Evolutionary conservation across 2,888 invertebrate species (phyloP).

Genomic region (Ornithoptera priamus): DNA sequence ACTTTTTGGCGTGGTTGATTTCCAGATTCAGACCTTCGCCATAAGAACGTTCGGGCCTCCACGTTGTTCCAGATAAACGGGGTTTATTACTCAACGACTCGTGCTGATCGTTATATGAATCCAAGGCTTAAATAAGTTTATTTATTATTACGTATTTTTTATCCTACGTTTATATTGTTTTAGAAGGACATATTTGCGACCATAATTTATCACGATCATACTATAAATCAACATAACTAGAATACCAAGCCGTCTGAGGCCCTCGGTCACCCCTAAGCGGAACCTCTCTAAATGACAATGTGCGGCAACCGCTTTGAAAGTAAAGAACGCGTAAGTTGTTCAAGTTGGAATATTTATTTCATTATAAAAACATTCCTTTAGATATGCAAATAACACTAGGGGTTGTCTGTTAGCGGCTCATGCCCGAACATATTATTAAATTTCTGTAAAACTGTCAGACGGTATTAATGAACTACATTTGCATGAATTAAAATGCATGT

Average conservation of each 20-base stretch:
- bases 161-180: too few relatives aligned
- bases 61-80: too few relatives aligned
- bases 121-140: too few relatives aligned
- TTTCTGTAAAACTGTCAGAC: slow-evolving; percentile 19
- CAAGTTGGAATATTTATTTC: neutral
- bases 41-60: too few relatives aligned
- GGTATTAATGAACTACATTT: slow-evolving; percentile 16
- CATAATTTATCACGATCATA: too few relatives aligned
- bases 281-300: neutral
- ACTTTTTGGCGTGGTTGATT: too few relatives aligned
- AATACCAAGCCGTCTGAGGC: neutral
- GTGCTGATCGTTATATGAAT: too few relatives aligned
- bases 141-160: too few relatives aligned
- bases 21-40: too few relatives aligned
- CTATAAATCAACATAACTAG: too few relatives aligned
- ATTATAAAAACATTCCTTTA: neutral
- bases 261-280: neutral
- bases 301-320: neutral
- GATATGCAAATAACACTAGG: slow-evolving; percentile 11
- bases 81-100: too few relatives aligned
- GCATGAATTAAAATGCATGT: slow-evolving; percentile 23
- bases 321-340: neutral
- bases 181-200: too few relatives aligned
- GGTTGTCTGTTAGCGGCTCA: slow-evolving; percentile 8
- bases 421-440: slow-evolving; percentile 18